Evolutionary conservation across 2,113 vertebrate species (phyloP).

Genomic region (Chaetorhynchus papuensis): DNA sequence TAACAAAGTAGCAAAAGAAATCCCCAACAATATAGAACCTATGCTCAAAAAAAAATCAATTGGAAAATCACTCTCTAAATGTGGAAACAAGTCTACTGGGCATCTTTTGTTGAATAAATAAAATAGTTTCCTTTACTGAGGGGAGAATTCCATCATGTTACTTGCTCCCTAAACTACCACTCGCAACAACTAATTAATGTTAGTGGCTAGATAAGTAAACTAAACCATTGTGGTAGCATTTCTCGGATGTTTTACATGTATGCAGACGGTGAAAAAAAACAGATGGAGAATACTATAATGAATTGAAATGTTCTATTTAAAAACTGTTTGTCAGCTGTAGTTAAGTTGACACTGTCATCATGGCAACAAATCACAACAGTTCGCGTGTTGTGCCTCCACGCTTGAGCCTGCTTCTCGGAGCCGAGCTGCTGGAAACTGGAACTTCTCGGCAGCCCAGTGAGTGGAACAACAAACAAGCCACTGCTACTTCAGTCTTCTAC

Average conservation of each 20-base stretch:
- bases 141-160: not conserved
- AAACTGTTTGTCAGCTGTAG: conserved; percentile 79
- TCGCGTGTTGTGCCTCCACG: conserved; percentile 44
- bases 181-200: conserved; percentile 38
- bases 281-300: conserved; percentile 77
- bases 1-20: not conserved
- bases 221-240: conserved; percentile 64
- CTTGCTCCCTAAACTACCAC: conserved; percentile 26
- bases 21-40: not conserved
- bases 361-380: conserved; percentile 78
- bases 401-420: not conserved
- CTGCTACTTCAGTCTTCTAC: not conserved
- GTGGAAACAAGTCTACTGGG: not conserved
- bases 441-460: not conserved
- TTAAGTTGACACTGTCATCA: conserved; percentile 77
- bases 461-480: conserved; percentile 22
- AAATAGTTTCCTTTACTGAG: not conserved
- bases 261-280: conserved; percentile 47
- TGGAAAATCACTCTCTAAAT: not conserved
- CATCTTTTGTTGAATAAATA: not conserved
- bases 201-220: conserved; percentile 43
- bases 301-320: conserved; percentile 80
- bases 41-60: not conserved
- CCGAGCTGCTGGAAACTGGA: not conserved
- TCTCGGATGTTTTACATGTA: conserved; percentile 60